Evolutionary conservation across 2,888 invertebrate genomes (phyloP).

Genomic region (Mythimna ferrago): DNA sequence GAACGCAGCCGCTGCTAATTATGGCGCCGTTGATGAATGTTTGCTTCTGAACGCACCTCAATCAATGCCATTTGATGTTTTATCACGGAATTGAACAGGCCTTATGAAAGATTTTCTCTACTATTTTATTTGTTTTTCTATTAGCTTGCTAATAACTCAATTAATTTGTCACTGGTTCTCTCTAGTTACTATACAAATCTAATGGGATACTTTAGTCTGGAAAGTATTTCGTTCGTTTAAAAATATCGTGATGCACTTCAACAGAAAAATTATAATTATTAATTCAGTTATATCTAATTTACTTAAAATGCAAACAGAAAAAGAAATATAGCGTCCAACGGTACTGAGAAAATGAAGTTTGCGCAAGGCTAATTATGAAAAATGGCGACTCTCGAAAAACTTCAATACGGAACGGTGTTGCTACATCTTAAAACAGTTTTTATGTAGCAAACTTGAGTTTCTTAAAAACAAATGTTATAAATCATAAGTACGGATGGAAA

Average conservation of each 20-base stretch:
- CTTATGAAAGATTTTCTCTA: conserved; percentile 10
- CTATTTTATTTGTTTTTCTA: conserved; percentile 6
- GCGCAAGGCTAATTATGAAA: conserved; percentile 84
- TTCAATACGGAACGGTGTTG: conserved; percentile 72
- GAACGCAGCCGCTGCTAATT: conserved; percentile 67
- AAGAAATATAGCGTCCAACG: conserved; percentile 65
- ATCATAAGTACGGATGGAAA: conserved; percentile 41
- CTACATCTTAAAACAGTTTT: conserved; percentile 65
- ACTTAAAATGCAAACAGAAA: conserved; percentile 64
- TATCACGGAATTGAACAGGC: conserved; percentile 22
- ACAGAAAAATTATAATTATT: conserved; percentile 16
- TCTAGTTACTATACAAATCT: background rate
- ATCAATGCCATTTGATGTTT: conserved; percentile 60
- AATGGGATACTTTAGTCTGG: background rate
- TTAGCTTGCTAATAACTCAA: background rate
- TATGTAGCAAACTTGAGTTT: conserved; percentile 55
- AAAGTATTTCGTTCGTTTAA: background rate
- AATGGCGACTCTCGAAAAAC: conserved; percentile 75
- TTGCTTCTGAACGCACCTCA: conserved; percentile 66
- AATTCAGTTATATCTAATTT: conserved; percentile 42
- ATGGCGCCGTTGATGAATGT: conserved; percentile 67
- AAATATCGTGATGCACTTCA: conserved; percentile 19
- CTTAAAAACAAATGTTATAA: conserved; percentile 56
- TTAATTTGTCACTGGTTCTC: conserved; percentile 5
- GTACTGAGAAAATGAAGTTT: conserved; percentile 77